Percentiles rank a stretch among this genome's conserved stretches.
Conservation (phyloP, 2,888 invertebrate genomes). For the Acrobasis consociella region DNA sequence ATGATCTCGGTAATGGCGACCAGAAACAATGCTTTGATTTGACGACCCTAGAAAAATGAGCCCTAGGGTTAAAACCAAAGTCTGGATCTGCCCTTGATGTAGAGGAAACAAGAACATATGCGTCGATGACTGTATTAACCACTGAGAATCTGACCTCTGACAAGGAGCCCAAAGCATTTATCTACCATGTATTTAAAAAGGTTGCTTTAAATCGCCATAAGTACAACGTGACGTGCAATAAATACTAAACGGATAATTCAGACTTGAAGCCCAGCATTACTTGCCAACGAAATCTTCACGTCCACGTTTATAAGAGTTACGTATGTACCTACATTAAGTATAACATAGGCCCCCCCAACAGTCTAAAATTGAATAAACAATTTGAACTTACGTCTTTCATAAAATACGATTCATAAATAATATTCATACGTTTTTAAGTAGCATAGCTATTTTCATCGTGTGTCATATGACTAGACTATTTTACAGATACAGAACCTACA, state of each 20-base stretch:
- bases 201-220: no score
- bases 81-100: no score
- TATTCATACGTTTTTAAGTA: constrained; percentile 5
- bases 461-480: constrained; percentile 22
- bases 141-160: no score
- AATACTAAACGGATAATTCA: background rate
- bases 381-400: constrained; percentile 19
- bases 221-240: no score
- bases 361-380: constrained; percentile 16
- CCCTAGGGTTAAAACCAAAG: no score
- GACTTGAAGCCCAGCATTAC: background rate
- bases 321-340: constrained; percentile 15
- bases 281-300: background rate
- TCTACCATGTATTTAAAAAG: no score
- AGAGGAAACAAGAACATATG: no score
- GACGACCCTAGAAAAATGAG: no score
- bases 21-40: no score
- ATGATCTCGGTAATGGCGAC: no score
- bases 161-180: no score
- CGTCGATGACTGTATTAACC: no score
- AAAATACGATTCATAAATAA: constrained; percentile 10
- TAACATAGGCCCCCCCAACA: constrained; percentile 24
- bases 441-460: background rate
- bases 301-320: constrained; percentile 2
- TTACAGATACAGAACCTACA: background rate